Percentiles rank a stretch among this genome's conserved stretches.
These are phyloP conservation scores for Leptobrachium ailaonicum DNA, from an alignment of 2,113 vertebrate species.

Conservation along the genomic window DNA sequence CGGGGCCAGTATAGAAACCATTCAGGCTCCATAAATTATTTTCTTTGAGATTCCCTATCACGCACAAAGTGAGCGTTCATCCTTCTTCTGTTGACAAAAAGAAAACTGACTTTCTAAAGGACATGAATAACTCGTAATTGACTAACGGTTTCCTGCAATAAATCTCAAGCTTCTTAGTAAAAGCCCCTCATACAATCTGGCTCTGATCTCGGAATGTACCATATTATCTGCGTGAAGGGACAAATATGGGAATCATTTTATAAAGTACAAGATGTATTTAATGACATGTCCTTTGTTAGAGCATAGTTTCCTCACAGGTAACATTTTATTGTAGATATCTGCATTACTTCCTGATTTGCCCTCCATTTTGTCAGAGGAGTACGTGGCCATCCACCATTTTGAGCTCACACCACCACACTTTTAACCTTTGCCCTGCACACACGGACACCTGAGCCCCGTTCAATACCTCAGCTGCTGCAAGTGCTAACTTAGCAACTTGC, in stretches of 20 bases:
- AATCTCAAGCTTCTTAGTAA: constrained; percentile 64
- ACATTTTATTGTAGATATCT: too few species aligned
- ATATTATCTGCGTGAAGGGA: constrained; percentile 50
- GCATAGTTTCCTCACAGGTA: too few species aligned
- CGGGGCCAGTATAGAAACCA: constrained; percentile 63
- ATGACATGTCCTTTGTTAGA: constrained; percentile 14
- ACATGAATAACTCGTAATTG: constrained; percentile 73
- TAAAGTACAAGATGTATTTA: too few species aligned
- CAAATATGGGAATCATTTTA: too few species aligned
- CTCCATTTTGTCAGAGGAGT: too few species aligned
- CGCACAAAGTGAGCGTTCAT: constrained; percentile 66
- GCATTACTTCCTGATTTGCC: too few species aligned
- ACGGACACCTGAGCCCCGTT: too few species aligned
- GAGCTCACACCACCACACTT: too few species aligned
- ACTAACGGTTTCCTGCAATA: constrained; percentile 74
- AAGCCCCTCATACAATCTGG: constrained; percentile 55
- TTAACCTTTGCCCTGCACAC: too few species aligned
- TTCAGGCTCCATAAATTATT: constrained; percentile 70
- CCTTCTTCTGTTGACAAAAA: constrained; percentile 53
- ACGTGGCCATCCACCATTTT: too few species aligned
- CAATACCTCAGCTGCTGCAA: too few species aligned
- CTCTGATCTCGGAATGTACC: constrained; percentile 52
- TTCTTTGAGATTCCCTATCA: constrained; percentile 67
- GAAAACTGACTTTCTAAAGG: constrained; percentile 57
- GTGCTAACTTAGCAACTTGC: too few species aligned